These are phyloP conservation scores for Varanus salvator DNA, from an alignment of 2,113 vertebrate genomes.

Conservation along the genomic window DNA sequence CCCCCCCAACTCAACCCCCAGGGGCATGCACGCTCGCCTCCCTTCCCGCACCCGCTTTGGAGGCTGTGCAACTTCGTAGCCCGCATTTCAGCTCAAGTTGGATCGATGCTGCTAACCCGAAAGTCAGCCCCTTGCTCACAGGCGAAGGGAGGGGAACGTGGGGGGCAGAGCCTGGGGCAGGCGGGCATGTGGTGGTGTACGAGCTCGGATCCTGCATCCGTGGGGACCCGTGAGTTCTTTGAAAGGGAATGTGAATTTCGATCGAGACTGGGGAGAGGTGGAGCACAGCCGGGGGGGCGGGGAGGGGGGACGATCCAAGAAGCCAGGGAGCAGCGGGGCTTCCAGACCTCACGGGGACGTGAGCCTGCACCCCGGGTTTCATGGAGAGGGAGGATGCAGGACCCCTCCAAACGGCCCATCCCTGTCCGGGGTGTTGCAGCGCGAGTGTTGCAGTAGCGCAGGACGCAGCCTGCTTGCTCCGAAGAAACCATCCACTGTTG, in stretches of 20 bases:
- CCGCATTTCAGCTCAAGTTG: slow-evolving; percentile 9
- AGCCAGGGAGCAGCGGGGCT: not conserved
- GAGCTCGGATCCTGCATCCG: not conserved
- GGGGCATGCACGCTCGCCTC: not conserved
- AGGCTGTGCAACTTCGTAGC: not conserved
- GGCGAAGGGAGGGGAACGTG: not conserved
- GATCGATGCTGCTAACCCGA: not conserved
- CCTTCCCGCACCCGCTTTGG: not conserved
- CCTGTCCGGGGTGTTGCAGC: too few species aligned
- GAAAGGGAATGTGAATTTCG: not conserved
- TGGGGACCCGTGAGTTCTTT: not conserved
- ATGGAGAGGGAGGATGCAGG: not conserved
- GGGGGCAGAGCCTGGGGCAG: not conserved
- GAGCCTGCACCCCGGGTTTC: not conserved
- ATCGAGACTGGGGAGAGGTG: not conserved
- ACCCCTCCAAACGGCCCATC: not conserved
- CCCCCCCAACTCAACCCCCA: not conserved
- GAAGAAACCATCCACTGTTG: too few species aligned
- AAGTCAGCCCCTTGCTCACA: not conserved
- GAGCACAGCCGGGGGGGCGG: not conserved
- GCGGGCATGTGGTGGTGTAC: not conserved
- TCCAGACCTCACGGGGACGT: not conserved
- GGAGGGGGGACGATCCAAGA: too few species aligned
- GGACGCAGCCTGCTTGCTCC: too few species aligned
- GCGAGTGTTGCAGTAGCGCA: not conserved